These are phyloP conservation scores for Gnathonemus longibarbis DNA, from an alignment of 2,113 vertebrate species.

Conservation along the genomic window DNA sequence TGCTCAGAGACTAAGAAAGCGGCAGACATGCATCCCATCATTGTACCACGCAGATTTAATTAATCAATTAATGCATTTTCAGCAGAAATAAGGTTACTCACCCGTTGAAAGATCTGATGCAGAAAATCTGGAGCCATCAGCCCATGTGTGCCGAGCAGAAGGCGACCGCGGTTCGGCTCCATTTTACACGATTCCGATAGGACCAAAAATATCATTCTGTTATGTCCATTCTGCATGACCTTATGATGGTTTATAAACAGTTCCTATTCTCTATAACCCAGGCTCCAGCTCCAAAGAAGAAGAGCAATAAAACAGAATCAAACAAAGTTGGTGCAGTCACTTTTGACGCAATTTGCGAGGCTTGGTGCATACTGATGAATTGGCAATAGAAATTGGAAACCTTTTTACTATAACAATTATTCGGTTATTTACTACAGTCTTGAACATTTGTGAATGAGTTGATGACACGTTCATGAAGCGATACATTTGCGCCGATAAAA, in stretches of 20 bases:
- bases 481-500: not conserved
- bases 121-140: not conserved
- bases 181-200: too few species aligned
- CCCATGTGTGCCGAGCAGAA: too few species aligned
- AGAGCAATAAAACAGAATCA: too few species aligned
- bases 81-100: not conserved
- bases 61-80: not conserved
- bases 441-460: not conserved
- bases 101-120: not conserved
- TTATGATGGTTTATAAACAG: not conserved
- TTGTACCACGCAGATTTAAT: not conserved
- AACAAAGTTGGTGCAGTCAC: not conserved
- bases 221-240: not conserved
- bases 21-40: not conserved
- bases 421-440: not conserved
- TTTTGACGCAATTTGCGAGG: not conserved
- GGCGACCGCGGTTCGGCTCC: too few species aligned
- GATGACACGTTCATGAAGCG: not conserved
- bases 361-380: not conserved
- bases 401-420: not conserved
- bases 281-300: not conserved
- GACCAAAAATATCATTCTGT: not conserved
- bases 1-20: not conserved
- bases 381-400: not conserved
- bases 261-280: not conserved